Evolutionary conservation across 2,888 invertebrate genomes (phyloP), one percentile per base, ranked within the genome.

Genomic region (Standfussiana lucernea): DNA sequence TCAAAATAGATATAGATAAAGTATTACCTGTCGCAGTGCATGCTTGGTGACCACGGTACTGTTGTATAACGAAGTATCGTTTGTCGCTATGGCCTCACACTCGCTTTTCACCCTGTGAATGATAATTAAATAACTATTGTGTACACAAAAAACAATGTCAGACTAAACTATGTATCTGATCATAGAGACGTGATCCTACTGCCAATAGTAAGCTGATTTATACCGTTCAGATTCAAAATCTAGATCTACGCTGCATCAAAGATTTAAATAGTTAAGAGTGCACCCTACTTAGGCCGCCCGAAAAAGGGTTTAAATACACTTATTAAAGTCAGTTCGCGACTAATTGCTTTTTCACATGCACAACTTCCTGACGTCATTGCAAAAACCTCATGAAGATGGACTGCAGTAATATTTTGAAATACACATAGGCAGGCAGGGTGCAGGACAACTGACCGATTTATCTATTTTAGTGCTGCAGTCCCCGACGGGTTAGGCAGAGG

Each of bases 51-150:
- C 87, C 82, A 92, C 84, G 42, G 92, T 91, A 76, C 89, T 89
- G 90, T 96, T 95, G 84, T 93, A 92, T 79, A 95, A 89, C 65
- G 90, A 87, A 82, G 91, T 94, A 91, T 95, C 95, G 84, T 95
- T 93, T 69, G 95, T 94, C 73, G 91, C 93, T 80, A 96, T 95
- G 91, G 96, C 96, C 93, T 94, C 92, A 93, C 96, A 96, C 92
- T 96, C 95, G 92, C 95, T 94, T 93, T 95, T 93, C 92, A 94
- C 94, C 92, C 96, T 96, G 96, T 87, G 89, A 93, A 93, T 89
- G 88, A 92, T 83, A 91, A 91, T 89, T 80, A 89, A 87, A 83
- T 85, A 67, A 78, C 66, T 72, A 77, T 83, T 83, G 78, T 79
- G 78, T 72, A 76, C 79, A 76, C 74, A 79, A 81, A 81, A 81